Conservation (phyloP, 2,888 invertebrate genomes). For the Ephialtes manifestator region DNA sequence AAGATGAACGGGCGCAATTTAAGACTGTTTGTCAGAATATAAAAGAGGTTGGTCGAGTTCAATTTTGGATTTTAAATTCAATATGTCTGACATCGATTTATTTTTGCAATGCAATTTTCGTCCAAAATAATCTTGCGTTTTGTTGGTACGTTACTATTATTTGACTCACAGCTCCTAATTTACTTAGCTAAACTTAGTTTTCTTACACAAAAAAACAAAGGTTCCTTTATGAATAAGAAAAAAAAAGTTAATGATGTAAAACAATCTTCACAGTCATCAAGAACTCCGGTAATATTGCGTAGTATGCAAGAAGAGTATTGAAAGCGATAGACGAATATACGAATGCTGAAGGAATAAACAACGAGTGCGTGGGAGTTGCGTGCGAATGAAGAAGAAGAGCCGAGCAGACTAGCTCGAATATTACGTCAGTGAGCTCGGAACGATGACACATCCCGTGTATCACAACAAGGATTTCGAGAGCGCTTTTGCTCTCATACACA, state of each 20-base stretch:
- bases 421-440: conserved; percentile 74
- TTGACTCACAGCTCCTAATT: no score
- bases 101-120: no score
- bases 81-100: no score
- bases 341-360: background rate
- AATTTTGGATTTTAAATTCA: no score
- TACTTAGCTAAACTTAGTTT: no score
- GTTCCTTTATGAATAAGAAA: background rate
- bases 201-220: background rate
- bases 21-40: no score
- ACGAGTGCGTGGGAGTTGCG: conserved; percentile 34
- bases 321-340: conserved; percentile 1
- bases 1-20: no score
- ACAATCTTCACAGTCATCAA: background rate
- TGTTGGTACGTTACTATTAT: no score
- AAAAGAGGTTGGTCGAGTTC: no score
- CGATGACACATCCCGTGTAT: conserved; percentile 74
- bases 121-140: no score
- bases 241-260: background rate
- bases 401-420: conserved; percentile 59
- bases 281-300: background rate
- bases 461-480: conserved; percentile 55
- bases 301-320: background rate
- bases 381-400: conserved; percentile 36
- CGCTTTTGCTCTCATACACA: background rate